A percentile compares a stretch with the other conserved stretches of the same genome.
Conservation (phyloP, 1,140 invertebrate species). For the Mesaphorura yosii region DNA sequence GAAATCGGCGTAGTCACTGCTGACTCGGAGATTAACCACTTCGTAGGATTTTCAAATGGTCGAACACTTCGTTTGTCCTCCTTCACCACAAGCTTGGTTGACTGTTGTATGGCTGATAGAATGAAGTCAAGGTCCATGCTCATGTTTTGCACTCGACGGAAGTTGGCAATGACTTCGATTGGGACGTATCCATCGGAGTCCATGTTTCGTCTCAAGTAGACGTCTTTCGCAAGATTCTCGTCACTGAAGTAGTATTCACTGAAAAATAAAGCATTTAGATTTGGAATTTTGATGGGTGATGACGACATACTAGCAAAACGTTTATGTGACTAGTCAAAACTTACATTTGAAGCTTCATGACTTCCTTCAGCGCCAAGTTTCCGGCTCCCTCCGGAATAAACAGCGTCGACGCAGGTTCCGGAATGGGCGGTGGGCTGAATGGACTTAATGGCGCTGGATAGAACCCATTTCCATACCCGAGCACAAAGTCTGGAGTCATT, state of each 20-base stretch:
- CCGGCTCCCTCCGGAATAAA: constrained; percentile 4
- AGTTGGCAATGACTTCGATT: constrained; percentile 84
- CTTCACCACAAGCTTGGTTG: constrained; percentile 68
- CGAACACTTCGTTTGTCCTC: constrained; percentile 49
- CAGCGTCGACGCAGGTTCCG: background rate
- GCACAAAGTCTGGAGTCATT: background rate
- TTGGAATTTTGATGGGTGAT: background rate
- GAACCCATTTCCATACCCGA: background rate
- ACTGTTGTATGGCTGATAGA: constrained; percentile 64
- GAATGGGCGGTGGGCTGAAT: background rate
- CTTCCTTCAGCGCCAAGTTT: constrained; percentile 7
- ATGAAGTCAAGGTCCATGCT: constrained; percentile 74
- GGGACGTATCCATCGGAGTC: constrained; percentile 83
- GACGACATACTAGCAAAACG: background rate
- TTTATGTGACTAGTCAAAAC: background rate
- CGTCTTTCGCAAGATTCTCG: constrained; percentile 89
- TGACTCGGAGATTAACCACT: constrained; percentile 69
- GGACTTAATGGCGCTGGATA: background rate
- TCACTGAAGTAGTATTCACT: constrained; percentile 96
- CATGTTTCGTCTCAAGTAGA: constrained; percentile 95
- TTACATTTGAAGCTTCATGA: constrained; percentile 6
- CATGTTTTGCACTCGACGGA: constrained; percentile 79
- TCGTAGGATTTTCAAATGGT: constrained; percentile 62
- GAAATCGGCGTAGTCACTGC: constrained; percentile 10
- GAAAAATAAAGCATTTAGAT: background rate